A percentile compares a stretch with the other conserved stretches of the same genome.
These are phyloP conservation scores for Oscheius sp. DNA, from an alignment of 2,888 invertebrate genomes.

Conservation along the genomic window DNA sequence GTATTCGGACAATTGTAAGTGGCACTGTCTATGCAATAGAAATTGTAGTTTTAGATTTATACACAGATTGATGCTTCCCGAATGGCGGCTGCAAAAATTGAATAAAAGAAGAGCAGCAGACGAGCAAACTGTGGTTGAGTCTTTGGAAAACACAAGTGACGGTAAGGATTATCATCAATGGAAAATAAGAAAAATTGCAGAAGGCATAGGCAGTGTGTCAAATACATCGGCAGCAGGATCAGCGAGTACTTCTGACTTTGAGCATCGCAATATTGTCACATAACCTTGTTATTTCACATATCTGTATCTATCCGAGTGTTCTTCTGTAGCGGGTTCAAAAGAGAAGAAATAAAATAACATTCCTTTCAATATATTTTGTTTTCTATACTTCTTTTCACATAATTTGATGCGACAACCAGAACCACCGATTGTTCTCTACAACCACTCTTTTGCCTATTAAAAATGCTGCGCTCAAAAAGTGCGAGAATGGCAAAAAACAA, in stretches of 20 bases:
- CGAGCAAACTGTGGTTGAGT: neutral
- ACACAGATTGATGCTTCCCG: slow-evolving; percentile 28
- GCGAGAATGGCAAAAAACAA: slow-evolving; percentile 10
- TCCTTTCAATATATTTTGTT: neutral
- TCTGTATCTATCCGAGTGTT: slow-evolving; percentile 20
- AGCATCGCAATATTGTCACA: slow-evolving; percentile 18
- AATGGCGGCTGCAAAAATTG: slow-evolving; percentile 12
- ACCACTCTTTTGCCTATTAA: neutral
- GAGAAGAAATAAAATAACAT: neutral
- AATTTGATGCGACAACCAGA: neutral
- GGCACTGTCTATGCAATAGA: neutral
- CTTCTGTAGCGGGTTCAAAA: slow-evolving; percentile 1
- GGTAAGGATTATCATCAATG: neutral
- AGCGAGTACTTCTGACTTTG: slow-evolving; percentile 10
- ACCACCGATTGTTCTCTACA: no score
- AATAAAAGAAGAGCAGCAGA: slow-evolving; percentile 2
- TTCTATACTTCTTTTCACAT: neutral
- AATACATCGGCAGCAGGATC: slow-evolving; percentile 30
- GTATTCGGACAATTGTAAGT: slow-evolving; percentile 60
- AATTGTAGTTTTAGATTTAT: slow-evolving; percentile 17
- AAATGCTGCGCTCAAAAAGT: neutral
- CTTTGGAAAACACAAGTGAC: neutral
- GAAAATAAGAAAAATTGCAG: neutral
- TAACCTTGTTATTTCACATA: neutral
- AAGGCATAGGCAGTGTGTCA: slow-evolving; percentile 26